Evolutionary conservation across 2,888 invertebrate species (phyloP), one percentile per base, ranked within the genome.

Genomic region (Conchocele bisecta): DNA sequence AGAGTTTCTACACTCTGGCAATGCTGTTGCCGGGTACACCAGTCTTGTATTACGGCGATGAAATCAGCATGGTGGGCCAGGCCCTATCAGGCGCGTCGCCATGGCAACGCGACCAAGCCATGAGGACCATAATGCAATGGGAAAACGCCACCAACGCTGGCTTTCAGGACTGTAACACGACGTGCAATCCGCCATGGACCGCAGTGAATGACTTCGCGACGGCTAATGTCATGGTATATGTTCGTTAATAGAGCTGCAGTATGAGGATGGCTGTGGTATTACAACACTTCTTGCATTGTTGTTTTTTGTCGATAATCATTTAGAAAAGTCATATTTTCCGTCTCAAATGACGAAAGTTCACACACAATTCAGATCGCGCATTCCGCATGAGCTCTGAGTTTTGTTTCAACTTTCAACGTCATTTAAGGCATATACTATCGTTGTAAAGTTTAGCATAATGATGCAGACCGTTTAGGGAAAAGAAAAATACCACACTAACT

Each of bases 31-130:
- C 97, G 0, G 98, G 98, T 44, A 94, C 95, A 7, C 95, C 96
- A 0, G 94, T 97, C 2, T 95, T 96, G 0, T 98, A 97, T 86
- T 95, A 96, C 83, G 97, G 96, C 0, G 96, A 97, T 90, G 98
- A 98, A 93, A 94, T 97, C 54, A 96, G 95, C 20, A 95, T 96
- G 95, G 65, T 35, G 4, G 71, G 79, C 24, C 22, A 42, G 11
- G 37, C 28, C 20, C 9, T 50, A 4, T 9, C 28, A 22, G 28
- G 20, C 4, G 37, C 20, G 28, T 50, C 46, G 2, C 22, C 20
- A 15, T 65, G 75, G 64, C 53, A 61, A 20, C 71, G 76, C 9
- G 44, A 72, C 26, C 77, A 79, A 60, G 46, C 69, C n/a, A 84
- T 83, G 83, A 67, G 86, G 26, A 76, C 83, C 11, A 84, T 87